Conservation (phyloP, 2,888 invertebrate genomes). For the Sturmia bella region DNA sequence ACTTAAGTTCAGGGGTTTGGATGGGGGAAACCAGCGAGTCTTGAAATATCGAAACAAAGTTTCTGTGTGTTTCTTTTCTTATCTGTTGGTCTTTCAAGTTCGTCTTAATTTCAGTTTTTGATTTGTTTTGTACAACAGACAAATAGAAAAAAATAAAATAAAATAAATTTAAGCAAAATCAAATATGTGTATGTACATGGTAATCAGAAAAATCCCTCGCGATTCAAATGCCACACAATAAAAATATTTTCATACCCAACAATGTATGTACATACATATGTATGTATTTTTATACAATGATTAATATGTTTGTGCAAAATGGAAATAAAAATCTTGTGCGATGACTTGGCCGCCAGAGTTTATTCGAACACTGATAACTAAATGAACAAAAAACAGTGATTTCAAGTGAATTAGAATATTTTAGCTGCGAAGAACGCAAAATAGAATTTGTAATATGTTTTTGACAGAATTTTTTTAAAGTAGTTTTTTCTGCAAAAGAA, state of each 20-base stretch:
- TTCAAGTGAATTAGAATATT: not conserved
- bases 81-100: not conserved
- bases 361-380: slow-evolving; percentile 26
- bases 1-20: slow-evolving; percentile 14
- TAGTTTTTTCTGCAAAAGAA: no score
- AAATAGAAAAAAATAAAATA: not conserved
- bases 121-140: not conserved
- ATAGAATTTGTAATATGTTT: no score
- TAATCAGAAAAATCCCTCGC: slow-evolving; percentile 4
- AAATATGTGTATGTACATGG: not conserved
- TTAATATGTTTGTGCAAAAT: no score
- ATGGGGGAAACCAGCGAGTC: not conserved
- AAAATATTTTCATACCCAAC: no score
- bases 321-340: not conserved
- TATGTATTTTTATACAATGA: no score
- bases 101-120: not conserved
- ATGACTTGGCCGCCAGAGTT: slow-evolving; percentile 3
- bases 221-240: not conserved
- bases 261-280: no score
- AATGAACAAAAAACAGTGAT: not conserved
- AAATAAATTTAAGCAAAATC: slow-evolving; percentile 11
- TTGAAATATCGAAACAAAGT: no score
- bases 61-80: slow-evolving; percentile 1
- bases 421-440: not conserved
- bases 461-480: no score